Percentiles rank a stretch among this genome's conserved stretches.
phyloP scores from a whole-genome alignment of 2,888 invertebrate species.

The Glaucopsyche alexis region DNA sequence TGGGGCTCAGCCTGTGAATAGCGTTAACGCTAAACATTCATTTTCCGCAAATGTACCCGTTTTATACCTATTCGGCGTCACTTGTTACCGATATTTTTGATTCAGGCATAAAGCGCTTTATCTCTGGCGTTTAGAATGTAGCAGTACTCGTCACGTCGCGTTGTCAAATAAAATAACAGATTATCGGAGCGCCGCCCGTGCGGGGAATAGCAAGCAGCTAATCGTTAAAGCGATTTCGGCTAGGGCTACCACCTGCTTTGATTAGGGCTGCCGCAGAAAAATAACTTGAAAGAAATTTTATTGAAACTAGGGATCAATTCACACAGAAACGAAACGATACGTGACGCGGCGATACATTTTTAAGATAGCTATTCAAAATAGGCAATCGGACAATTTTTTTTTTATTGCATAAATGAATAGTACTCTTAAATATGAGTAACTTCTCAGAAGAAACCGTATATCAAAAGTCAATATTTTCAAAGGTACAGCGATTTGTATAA shows the following conservation, averaged over 20 bases:
- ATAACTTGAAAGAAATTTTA: too few relatives aligned
- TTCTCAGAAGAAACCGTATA: too few relatives aligned
- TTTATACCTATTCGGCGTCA: neutral
- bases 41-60: neutral
- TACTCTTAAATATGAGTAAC: too few relatives aligned
- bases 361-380: too few relatives aligned
- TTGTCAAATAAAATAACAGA: conserved; percentile 64
- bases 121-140: conserved; percentile 49
- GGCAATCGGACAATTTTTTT: too few relatives aligned
- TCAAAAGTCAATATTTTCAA: too few relatives aligned
- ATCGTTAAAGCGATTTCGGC: conserved; percentile 51
- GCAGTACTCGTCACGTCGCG: conserved; percentile 52
- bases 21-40: neutral
- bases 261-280: neutral
- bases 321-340: too few relatives aligned
- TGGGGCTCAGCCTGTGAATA: neutral
- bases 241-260: conserved; percentile 11
- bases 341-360: too few relatives aligned
- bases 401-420: too few relatives aligned
- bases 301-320: too few relatives aligned
- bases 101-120: conserved; percentile 39
- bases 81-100: conserved; percentile 18
- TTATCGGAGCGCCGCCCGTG: conserved; percentile 55
- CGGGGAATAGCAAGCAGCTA: conserved; percentile 53
- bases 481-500: too few relatives aligned